A percentile compares a stretch with the other conserved stretches of the same genome.
phyloP scores from a whole-genome alignment of 2,888 invertebrate species.

The Sinelater perroti region DNA sequence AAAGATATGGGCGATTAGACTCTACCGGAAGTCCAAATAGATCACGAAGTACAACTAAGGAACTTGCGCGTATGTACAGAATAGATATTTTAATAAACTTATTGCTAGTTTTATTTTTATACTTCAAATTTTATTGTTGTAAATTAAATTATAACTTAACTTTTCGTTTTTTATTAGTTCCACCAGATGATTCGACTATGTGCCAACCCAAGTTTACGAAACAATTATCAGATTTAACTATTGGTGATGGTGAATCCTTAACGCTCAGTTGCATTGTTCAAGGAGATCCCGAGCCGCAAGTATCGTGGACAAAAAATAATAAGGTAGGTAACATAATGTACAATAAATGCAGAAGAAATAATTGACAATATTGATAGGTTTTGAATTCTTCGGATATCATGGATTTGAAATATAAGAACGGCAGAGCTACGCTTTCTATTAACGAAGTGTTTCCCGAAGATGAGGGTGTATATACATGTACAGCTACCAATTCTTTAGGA shows the following conservation, averaged over 20 bases:
- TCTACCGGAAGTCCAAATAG: constrained; percentile 83
- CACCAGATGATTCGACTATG: constrained; percentile 87
- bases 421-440: constrained; percentile 86
- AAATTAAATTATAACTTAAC: no score
- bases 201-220: constrained; percentile 86
- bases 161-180: constrained; percentile 74
- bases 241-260: constrained; percentile 88
- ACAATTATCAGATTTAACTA: constrained; percentile 75
- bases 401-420: constrained; percentile 91
- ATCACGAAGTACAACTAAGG: constrained; percentile 90
- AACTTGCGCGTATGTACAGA: constrained; percentile 76
- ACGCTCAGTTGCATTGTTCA: constrained; percentile 84
- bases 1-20: constrained; percentile 77
- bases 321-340: constrained; percentile 68
- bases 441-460: constrained; percentile 96
- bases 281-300: constrained; percentile 93
- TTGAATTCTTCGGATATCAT: constrained; percentile 83
- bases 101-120: background rate
- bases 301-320: constrained; percentile 90
- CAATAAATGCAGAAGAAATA: background rate
- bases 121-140: background rate
- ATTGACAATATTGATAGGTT: constrained; percentile 51
- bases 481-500: constrained; percentile 91
- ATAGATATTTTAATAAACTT: background rate
- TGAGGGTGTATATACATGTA: constrained; percentile 88